Base-by-base conservation (phyloP, 2,797 vertebrate species). In the Acropternis orthonyx region DNA sequence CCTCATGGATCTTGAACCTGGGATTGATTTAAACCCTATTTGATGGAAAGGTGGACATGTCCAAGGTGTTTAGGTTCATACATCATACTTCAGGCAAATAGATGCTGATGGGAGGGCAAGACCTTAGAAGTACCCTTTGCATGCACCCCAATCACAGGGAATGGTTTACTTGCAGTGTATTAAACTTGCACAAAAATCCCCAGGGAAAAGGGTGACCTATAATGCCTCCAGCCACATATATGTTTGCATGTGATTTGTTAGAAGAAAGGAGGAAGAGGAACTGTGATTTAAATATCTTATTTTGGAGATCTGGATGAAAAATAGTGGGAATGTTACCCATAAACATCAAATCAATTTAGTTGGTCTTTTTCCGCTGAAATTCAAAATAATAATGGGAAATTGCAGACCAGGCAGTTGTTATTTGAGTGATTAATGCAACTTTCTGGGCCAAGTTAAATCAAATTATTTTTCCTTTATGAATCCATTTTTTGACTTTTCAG, bases 131-230 rank as follows among this genome's bases (percentile, higher is more conserved):
- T 19, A 23, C 12, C 3, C 27, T 81, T 30, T 58, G 23, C 32
- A 5, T 36, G 37, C 30, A 68, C 5, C 44, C 24, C 21, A 68
- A 0, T 22, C 4, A 8, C 0, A 2, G 81, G 54, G 77, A 66
- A 22, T 36, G 20, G 12, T 61, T 89, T 71, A 48, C 15, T 56
- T 84, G n/a, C 7, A 58, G 67, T 27, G 54, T 63, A 55, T 88
- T 62, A 80, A 71, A 63, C 5, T 4, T n/a, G 17, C 19, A 43
- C n/a, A 48, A 68, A 86, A 65, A 58, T 41, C 43, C 43, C 22
- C 18, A 22, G 48, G 78, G 46, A 14, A 72, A 62, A 85, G 51
- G 12, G 12, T 46, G 73, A 81, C 34, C 34, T n/a, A 0, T 28
- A 24, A 36, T 22, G 36, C 21, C 43, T 81, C 20, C 18, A 73